These are phyloP conservation scores for Drosophila demipolita DNA, from an alignment of 2,888 invertebrate genomes.

Conservation along the genomic window DNA sequence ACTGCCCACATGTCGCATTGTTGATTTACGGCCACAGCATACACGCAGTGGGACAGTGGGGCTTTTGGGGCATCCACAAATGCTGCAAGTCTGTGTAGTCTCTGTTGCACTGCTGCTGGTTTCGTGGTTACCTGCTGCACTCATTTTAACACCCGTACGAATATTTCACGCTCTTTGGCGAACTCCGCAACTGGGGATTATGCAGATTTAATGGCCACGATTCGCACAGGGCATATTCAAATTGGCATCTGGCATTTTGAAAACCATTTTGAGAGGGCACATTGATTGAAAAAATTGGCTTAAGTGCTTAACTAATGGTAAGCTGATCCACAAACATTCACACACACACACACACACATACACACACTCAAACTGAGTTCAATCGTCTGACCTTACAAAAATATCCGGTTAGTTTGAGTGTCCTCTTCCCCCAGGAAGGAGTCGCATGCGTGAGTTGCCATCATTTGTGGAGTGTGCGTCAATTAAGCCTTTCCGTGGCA, in stretches of 20 bases:
- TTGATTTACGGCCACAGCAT: conserved; percentile 52
- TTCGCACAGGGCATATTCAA: conserved; percentile 33
- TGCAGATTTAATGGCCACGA: conserved; percentile 23
- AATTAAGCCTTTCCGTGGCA: conserved; percentile 50
- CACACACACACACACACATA: background rate
- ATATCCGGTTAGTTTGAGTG: conserved; percentile 27
- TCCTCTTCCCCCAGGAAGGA: conserved; percentile 24
- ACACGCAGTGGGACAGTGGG: background rate
- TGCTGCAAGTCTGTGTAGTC: conserved; percentile 16
- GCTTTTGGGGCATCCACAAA: conserved; percentile 13
- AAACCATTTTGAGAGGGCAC: conserved; percentile 4
- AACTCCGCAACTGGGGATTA: conserved; percentile 31
- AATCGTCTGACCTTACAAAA: conserved; percentile 30
- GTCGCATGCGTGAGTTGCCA: conserved; percentile 54
- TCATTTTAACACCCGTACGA: conserved; percentile 38
- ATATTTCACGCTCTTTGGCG: conserved; percentile 29
- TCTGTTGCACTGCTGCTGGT: conserved; percentile 26
- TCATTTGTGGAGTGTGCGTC: conserved; percentile 43
- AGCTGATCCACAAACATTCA: conserved; percentile 38
- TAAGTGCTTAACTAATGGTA: conserved; percentile 61
- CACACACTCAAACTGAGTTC: conserved; percentile 2
- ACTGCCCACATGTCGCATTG: conserved; percentile 63
- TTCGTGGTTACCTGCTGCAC: conserved; percentile 7
- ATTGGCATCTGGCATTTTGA: conserved; percentile 30
- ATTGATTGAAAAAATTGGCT: conserved; percentile 62